These are phyloP conservation scores for Bradypodion ventrale DNA, from an alignment of 2,797 vertebrate species.

Conservation along the genomic window DNA sequence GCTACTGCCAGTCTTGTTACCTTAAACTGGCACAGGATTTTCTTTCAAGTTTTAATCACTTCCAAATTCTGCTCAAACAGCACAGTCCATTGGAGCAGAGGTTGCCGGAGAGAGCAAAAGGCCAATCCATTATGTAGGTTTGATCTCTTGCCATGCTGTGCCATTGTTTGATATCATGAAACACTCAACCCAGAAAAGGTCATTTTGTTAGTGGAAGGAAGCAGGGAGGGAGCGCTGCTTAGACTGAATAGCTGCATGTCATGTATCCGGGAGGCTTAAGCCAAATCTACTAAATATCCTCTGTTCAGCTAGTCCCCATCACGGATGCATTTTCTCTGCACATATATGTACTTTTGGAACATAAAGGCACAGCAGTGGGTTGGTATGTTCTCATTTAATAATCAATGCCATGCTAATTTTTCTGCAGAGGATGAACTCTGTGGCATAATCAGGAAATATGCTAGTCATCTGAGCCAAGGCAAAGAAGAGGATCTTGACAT, in stretches of 20 bases:
- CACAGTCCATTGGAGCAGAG: slow-evolving; percentile 27
- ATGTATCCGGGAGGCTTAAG: slow-evolving; percentile 50
- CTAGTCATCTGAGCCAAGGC: slow-evolving; percentile 10
- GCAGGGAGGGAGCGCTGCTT: neutral
- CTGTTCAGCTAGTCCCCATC: neutral
- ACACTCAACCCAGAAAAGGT: slow-evolving; percentile 41
- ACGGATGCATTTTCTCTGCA: neutral
- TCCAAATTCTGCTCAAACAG: slow-evolving; percentile 46
- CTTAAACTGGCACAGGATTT: slow-evolving; percentile 32
- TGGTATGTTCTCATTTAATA: slow-evolving; percentile 61
- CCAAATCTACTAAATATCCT: slow-evolving; percentile 39
- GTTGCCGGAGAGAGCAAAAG: slow-evolving; percentile 47
- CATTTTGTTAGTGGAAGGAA: slow-evolving; percentile 7
- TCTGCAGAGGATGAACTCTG: slow-evolving; percentile 1
- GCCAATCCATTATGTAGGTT: slow-evolving; percentile 37
- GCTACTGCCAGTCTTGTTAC: slow-evolving; percentile 23
- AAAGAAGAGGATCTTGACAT: slow-evolving; percentile 40
- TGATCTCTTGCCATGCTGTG: slow-evolving; percentile 48
- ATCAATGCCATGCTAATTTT: slow-evolving; percentile 55
- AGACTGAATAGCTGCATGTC: slow-evolving; percentile 45
- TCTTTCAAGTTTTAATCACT: slow-evolving; percentile 54
- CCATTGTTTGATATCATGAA: slow-evolving; percentile 57
- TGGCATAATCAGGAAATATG: neutral
- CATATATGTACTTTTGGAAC: slow-evolving; percentile 52
- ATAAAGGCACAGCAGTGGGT: slow-evolving; percentile 39